Percentiles rank a stretch among this genome's conserved stretches.
phyloP scores from a whole-genome alignment of 2,113 vertebrate genomes.

The Mastomys coucha region DNA sequence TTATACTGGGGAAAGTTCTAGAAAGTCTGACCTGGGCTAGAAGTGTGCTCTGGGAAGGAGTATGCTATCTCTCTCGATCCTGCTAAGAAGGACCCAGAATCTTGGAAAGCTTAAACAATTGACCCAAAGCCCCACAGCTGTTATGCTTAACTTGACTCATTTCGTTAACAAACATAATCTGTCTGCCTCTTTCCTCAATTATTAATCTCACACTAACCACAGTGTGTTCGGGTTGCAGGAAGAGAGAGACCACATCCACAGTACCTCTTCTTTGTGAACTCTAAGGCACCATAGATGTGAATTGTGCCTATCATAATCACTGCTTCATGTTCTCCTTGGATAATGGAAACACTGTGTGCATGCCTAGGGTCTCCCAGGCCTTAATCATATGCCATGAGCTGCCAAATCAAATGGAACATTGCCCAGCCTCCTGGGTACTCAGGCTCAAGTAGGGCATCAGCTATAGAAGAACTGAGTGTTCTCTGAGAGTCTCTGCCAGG shows the following conservation, averaged over 20 bases:
- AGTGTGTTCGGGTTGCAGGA: not conserved
- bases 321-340: not conserved
- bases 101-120: not conserved
- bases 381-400: not conserved
- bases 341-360: not conserved
- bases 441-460: not conserved
- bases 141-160: not conserved
- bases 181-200: not conserved
- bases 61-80: not conserved
- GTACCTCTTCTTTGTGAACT: not conserved
- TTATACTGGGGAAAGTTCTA: not conserved
- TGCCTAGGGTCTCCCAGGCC: not conserved
- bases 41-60: not conserved
- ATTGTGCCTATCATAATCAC: not conserved
- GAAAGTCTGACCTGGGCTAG: not conserved
- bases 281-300: accelerated
- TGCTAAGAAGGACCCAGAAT: not conserved
- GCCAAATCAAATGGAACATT: not conserved
- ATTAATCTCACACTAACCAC: not conserved
- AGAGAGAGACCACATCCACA: not conserved
- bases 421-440: not conserved
- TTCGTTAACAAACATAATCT: not conserved
- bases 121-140: not conserved
- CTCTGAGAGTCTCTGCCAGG: not conserved
- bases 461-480: not conserved